Evolutionary conservation across 1,140 invertebrate species (phyloP).

Genomic region (Sitophilus oryzae): DNA sequence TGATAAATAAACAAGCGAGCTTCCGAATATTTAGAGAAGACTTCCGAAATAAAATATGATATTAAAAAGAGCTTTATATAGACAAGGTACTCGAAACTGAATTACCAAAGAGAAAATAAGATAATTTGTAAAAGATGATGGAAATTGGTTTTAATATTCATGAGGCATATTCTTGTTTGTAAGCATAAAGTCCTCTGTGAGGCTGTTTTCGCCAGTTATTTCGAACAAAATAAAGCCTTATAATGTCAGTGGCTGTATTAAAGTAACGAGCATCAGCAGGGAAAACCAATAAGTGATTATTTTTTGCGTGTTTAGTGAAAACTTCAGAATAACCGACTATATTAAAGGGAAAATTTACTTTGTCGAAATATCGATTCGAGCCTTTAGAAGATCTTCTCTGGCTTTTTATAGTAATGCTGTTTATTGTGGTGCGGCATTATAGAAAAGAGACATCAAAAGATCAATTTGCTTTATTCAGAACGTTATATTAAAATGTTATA

Average conservation of each 20-base stretch:
- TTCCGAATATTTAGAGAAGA: not conserved
- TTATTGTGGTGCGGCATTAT: no score
- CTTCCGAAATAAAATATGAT: not conserved
- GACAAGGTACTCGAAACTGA: not conserved
- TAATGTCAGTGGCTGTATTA: slow-evolving; percentile 20
- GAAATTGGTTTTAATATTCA: slow-evolving; percentile 21
- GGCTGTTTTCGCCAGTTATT: slow-evolving; percentile 36
- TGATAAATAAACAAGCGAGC: no score
- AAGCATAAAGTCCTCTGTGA: slow-evolving; percentile 25
- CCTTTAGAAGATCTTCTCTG: no score
- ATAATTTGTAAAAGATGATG: slow-evolving; percentile 4
- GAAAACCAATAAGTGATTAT: slow-evolving; percentile 33
- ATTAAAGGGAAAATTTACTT: slow-evolving; percentile 23
- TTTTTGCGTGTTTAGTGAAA: slow-evolving; percentile 34
- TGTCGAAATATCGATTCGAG: slow-evolving; percentile 11
- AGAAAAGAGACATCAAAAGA: no score
- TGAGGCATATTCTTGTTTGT: slow-evolving; percentile 20
- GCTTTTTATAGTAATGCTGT: no score
- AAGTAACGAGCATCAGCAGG: slow-evolving; percentile 17
- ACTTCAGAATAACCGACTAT: slow-evolving; percentile 33
- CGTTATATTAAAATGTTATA: no score
- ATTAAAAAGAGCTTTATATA: not conserved
- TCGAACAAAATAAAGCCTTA: slow-evolving; percentile 36
- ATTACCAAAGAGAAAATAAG: slow-evolving; percentile 17
- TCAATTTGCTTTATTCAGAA: no score